Conservation (phyloP, 2,113 vertebrate genomes). For the Malurus melanocephalus region DNA sequence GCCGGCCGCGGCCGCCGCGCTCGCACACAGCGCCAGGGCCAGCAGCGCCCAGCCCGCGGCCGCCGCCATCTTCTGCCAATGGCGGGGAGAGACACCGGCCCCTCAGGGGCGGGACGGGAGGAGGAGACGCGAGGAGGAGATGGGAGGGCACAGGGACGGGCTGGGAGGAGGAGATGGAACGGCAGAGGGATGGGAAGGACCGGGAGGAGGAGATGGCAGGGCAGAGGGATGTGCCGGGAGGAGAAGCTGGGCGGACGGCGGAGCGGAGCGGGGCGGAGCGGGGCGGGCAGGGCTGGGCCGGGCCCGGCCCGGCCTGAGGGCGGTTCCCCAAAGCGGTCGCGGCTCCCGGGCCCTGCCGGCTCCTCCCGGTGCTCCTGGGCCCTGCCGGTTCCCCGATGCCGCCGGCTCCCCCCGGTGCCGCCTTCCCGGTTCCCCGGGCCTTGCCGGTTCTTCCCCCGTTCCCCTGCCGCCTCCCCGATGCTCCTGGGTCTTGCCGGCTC, state of each 20-base stretch:
- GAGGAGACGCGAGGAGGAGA: too few species aligned
- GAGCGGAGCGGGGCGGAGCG: fast-evolving
- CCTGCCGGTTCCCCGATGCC: neutral
- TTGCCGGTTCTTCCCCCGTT: too few species aligned
- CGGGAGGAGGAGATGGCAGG: neutral
- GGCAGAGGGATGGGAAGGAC: fast-evolving
- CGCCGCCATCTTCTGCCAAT: slow-evolving; percentile 64
- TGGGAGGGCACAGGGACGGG: neutral
- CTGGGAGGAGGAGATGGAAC: neutral
- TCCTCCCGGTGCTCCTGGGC: too few species aligned
- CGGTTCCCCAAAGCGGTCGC: too few species aligned
- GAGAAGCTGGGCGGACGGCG: fast-evolving
- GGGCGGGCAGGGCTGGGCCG: fast-evolving
- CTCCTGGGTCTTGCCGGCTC: neutral
- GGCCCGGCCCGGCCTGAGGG: too few species aligned
- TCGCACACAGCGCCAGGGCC: slow-evolving; percentile 49
- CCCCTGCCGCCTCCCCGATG: neutral
- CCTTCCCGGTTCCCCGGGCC: too few species aligned
- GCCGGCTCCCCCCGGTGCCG: neutral
- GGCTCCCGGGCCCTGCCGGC: fast-evolving
- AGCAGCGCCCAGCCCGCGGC: neutral
- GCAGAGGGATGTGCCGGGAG: neutral
- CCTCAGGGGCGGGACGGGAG: neutral
- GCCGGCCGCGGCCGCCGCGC: neutral
- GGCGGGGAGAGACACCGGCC: neutral